Base-by-base conservation (phyloP, 2,888 invertebrate genomes). In the Lithodes maja region DNA sequence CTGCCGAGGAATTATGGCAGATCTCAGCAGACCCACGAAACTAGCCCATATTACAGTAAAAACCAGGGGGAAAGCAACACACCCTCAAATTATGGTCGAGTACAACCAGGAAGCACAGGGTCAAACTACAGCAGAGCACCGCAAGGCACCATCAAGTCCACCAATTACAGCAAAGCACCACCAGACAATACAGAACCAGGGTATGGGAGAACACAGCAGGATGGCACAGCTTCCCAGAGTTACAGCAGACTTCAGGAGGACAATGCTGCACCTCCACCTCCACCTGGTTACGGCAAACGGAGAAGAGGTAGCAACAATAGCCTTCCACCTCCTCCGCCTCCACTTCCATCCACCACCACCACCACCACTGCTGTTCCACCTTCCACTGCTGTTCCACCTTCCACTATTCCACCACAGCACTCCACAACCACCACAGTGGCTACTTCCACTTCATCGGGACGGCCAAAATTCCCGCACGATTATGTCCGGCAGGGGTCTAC, bases 401-500 rank as follows among this genome's bases (percentile, higher is more conserved):
- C 33, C 33, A 33, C 33, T 33, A 33, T 33, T 33, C 33, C 33
- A 33, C 33, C 33, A 33, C 33, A 33, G 33, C 33, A 33, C 33
- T 33, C 33, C 33, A 33, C 33, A 33, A 33, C 33, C 33, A 33
- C 33, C 33, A 33, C 33, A 33, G 33, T 33, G 33, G 33, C 33
- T 33, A 33, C 33, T 33, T 49, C 82, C 71, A 83, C 71, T 53
- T 17, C 68, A 12, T n/a, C 78, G 7, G 50, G 78, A 61, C 87
- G 87, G 7, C 87, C 79, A 17, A 77, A 83, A n/a, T 87, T 87
- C 17, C 87, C 87, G 12, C 87, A 87, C 49, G 87, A 87, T 55
- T 87, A 87, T n/a, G 87, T 87, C n/a, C 78, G 87, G n/a, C 83
- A 87, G 69, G 87, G 87, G 12, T 87, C 87, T 9, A 79, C 79